Conservation (phyloP, 2,888 invertebrate genomes). For the Polyommatus icarus region DNA sequence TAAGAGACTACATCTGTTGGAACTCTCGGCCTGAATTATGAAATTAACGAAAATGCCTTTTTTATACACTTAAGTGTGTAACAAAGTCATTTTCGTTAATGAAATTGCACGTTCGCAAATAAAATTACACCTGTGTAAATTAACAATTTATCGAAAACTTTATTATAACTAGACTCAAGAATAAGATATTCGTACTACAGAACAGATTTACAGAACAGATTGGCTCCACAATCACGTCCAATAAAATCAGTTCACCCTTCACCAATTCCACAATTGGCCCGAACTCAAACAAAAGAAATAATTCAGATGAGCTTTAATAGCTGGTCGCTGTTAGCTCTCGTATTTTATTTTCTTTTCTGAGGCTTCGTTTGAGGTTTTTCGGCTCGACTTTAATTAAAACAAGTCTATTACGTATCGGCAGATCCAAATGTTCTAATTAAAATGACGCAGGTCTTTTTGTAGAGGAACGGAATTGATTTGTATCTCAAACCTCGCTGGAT, state of each 20-base stretch:
- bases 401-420: slow-evolving; percentile 20
- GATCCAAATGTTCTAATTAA: slow-evolving; percentile 13
- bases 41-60: too few relatives aligned
- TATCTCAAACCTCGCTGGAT: neutral
- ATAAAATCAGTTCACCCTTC: slow-evolving; percentile 10
- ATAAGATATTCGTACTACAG: too few relatives aligned
- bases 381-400: slow-evolving; percentile 58
- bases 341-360: slow-evolving; percentile 50
- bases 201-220: too few relatives aligned
- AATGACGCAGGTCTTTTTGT: neutral
- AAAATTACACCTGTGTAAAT: too few relatives aligned
- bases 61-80: too few relatives aligned
- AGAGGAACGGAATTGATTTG: neutral
- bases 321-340: slow-evolving; percentile 45
- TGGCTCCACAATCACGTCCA: neutral
- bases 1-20: too few relatives aligned
- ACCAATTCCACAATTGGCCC: neutral
- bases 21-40: too few relatives aligned
- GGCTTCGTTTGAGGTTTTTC: slow-evolving; percentile 47
- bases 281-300: slow-evolving; percentile 8
- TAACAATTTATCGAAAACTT: too few relatives aligned
- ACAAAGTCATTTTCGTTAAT: too few relatives aligned
- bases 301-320: slow-evolving; percentile 12
- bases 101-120: too few relatives aligned
- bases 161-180: too few relatives aligned